These are phyloP conservation scores for Pedetes capensis DNA, from an alignment of 2,113 vertebrate genomes.

Conservation along the genomic window DNA sequence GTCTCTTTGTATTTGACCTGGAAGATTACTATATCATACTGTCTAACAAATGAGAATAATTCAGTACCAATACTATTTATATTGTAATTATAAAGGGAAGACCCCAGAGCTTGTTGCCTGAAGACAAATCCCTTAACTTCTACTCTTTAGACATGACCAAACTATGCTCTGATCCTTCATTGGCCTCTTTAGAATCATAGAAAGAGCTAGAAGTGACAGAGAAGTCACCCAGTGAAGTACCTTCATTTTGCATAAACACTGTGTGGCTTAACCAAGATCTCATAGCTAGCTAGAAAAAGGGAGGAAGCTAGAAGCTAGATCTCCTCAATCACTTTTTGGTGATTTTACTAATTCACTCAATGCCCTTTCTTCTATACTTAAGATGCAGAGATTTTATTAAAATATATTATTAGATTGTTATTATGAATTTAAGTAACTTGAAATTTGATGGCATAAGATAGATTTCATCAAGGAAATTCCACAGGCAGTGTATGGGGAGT, in stretches of 20 bases:
- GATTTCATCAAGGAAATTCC: slow-evolving; percentile 19
- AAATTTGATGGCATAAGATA: not conserved
- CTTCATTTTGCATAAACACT: not conserved
- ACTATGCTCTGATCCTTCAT: not conserved
- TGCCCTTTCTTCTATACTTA: not conserved
- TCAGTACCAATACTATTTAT: not conserved
- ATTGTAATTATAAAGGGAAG: slow-evolving; percentile 4
- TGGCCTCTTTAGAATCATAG: slow-evolving; percentile 8
- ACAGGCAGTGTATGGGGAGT: not conserved
- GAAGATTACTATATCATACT: not conserved
- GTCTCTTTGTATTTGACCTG: not conserved
- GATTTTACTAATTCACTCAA: not conserved
- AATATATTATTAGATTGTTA: not conserved
- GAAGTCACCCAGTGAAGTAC: not conserved
- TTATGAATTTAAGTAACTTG: slow-evolving; percentile 13
- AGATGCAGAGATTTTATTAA: slow-evolving; percentile 16
- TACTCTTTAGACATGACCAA: not conserved
- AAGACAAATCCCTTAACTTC: not conserved
- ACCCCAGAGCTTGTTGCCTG: not conserved
- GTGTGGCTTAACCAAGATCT: not conserved
- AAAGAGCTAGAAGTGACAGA: not conserved
- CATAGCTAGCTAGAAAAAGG: not conserved
- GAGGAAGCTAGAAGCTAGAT: not conserved
- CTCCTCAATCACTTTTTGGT: not conserved
- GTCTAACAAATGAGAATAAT: not conserved